These are phyloP conservation scores for Coluber constrictor DNA, from an alignment of 2,797 vertebrate species.

Conservation along the genomic window DNA sequence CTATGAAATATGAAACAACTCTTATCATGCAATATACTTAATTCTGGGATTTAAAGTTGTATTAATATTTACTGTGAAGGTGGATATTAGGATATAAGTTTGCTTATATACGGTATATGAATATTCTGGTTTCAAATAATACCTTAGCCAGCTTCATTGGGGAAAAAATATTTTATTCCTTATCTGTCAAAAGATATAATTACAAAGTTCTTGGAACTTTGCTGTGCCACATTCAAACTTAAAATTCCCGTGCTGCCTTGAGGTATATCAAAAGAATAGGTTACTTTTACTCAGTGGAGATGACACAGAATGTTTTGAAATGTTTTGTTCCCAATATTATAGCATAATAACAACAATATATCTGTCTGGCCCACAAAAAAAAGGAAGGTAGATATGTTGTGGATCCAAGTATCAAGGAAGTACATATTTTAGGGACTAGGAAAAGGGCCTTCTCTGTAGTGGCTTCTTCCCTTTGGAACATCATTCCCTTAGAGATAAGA, in stretches of 20 bases:
- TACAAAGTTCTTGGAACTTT: not conserved
- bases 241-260: accelerated
- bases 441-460: not conserved
- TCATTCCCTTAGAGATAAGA: not conserved
- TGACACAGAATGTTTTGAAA: not conserved
- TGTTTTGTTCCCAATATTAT: not conserved
- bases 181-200: accelerated
- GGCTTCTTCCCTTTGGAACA: not conserved
- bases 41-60: not conserved
- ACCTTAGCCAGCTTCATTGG: not conserved
- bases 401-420: not conserved
- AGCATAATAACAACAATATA: not conserved
- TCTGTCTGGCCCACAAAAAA: not conserved
- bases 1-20: not conserved
- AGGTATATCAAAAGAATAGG: not conserved
- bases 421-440: not conserved
- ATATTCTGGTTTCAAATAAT: not conserved
- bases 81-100: not conserved
- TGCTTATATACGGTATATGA: not conserved
- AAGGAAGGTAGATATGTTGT: not conserved
- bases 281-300: not conserved
- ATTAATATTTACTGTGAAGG: not conserved
- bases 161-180: not conserved
- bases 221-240: not conserved
- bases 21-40: not conserved